Conservation (phyloP, 2,113 vertebrate species). For the Dascyllus trimaculatus region DNA sequence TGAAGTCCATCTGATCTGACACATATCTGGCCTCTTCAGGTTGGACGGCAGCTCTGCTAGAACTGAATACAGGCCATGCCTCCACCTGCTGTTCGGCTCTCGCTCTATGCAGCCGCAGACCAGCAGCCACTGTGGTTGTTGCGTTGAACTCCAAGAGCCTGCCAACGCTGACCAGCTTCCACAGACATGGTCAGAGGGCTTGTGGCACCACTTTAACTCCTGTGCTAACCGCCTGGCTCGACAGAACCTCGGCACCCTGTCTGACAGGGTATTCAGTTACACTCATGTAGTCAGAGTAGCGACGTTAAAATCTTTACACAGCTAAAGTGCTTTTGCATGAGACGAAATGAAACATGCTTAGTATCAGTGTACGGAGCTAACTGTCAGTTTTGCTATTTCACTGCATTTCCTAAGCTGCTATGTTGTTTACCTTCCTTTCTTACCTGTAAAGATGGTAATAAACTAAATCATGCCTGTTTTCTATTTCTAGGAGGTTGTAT, state of each 20-base stretch:
- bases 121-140: constrained; percentile 33
- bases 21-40: constrained; percentile 27
- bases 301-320: constrained; percentile 10
- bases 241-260: constrained; percentile 39
- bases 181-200: constrained; percentile 41
- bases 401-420: not conserved
- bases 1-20: constrained; percentile 24
- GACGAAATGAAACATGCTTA: constrained; percentile 13
- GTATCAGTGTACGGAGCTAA: not conserved
- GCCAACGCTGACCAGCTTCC: constrained; percentile 50
- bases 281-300: constrained; percentile 15
- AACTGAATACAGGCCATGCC: constrained; percentile 56
- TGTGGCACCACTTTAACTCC: constrained; percentile 24
- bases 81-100: constrained; percentile 71
- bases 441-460: too few relatives aligned
- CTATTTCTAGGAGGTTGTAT: too few relatives aligned
- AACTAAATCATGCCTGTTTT: too few relatives aligned
- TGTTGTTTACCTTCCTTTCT: constrained; percentile 23
- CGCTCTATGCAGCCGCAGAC: constrained; percentile 49
- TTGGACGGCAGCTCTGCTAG: constrained; percentile 15
- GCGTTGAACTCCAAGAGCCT: constrained; percentile 45
- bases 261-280: constrained; percentile 34
- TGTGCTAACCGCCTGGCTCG: constrained; percentile 40
- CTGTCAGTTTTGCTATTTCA: constrained; percentile 5
- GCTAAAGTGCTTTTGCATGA: constrained; percentile 3